Evolutionary conservation across 1,140 invertebrate genomes (phyloP).

Genomic region (Lepidurus apus): DNA sequence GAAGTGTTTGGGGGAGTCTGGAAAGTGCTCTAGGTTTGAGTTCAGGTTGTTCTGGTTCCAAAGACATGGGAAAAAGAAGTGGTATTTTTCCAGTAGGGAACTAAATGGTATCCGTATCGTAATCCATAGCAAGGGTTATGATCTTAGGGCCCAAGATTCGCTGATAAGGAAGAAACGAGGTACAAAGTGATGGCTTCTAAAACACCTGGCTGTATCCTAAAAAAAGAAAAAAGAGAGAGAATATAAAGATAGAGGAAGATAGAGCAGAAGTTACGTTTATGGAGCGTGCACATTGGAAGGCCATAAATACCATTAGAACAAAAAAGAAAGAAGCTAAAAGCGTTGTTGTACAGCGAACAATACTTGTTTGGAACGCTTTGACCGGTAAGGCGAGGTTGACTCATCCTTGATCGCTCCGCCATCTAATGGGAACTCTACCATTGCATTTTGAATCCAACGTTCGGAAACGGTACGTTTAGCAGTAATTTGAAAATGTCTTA

Average conservation of each 20-base stretch:
- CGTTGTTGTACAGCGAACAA: not conserved
- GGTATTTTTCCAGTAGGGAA: not conserved
- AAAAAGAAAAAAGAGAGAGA: not conserved
- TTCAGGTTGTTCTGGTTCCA: not conserved
- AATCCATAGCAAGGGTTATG: not conserved
- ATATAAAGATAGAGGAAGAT: not conserved
- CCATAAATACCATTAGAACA: not conserved
- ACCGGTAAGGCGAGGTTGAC: not conserved
- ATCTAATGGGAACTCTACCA: not conserved
- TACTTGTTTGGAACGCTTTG: too few relatives aligned
- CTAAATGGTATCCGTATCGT: not conserved
- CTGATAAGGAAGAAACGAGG: not conserved
- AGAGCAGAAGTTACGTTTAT: not conserved
- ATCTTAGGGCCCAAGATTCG: conserved; percentile 8
- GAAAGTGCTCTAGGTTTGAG: too few relatives aligned
- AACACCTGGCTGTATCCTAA: not conserved
- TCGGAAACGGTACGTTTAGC: too few relatives aligned
- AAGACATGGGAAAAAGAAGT: not conserved
- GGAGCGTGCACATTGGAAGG: not conserved
- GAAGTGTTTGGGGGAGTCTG: too few relatives aligned
- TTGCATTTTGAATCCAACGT: not conserved
- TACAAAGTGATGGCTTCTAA: not conserved
- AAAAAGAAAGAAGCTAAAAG: not conserved
- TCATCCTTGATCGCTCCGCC: not conserved
- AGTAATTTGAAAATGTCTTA: too few relatives aligned